phyloP scores from a whole-genome alignment of 2,113 vertebrate genomes.

The Lophius piscatorius region DNA sequence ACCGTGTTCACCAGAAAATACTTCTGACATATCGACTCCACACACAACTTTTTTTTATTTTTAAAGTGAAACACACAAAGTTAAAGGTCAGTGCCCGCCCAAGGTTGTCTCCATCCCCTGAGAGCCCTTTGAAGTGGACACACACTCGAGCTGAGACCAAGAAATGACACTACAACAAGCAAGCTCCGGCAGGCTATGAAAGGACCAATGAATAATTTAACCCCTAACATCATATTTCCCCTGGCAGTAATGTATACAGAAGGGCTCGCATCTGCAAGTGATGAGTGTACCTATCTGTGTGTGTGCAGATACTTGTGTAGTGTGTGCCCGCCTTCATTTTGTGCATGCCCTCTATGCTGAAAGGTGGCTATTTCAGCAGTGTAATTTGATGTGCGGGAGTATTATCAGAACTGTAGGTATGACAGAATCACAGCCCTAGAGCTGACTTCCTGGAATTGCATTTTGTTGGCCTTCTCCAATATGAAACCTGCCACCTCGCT shows the following conservation, averaged over 20 bases:
- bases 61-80: constrained; percentile 47
- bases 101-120: constrained; percentile 64
- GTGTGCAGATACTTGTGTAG: neutral
- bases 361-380: constrained; percentile 49
- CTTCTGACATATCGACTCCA: neutral
- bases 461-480: constrained; percentile 71
- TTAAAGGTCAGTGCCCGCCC: constrained; percentile 68
- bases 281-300: constrained; percentile 18
- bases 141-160: constrained; percentile 29
- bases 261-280: constrained; percentile 4
- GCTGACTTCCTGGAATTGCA: constrained; percentile 70
- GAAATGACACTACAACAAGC: constrained; percentile 58
- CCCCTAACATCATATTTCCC: constrained; percentile 66
- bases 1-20: constrained; percentile 32
- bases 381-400: constrained; percentile 69
- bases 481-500: constrained; percentile 81
- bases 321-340: constrained; percentile 28
- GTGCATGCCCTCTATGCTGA: constrained; percentile 26
- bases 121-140: constrained; percentile 64
- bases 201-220: constrained; percentile 78
- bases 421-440: constrained; percentile 67
- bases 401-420: constrained; percentile 71
- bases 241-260: constrained; percentile 61
- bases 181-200: constrained; percentile 45
- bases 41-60: constrained; percentile 50